These are phyloP conservation scores for Brachionichthys hirsutus DNA, from an alignment of 2,113 vertebrate genomes.

Conservation along the genomic window DNA sequence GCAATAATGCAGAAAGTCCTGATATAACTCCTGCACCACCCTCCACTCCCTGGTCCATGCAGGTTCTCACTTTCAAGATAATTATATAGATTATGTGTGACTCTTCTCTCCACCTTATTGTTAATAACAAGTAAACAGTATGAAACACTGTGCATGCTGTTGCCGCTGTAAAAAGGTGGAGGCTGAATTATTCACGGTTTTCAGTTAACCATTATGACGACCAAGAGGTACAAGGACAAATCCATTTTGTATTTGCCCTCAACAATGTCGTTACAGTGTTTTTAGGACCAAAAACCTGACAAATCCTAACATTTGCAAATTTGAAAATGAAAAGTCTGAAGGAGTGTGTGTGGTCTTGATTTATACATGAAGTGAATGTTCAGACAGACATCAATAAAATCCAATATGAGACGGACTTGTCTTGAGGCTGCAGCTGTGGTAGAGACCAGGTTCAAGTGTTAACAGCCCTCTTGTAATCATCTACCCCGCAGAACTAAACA, in stretches of 20 bases:
- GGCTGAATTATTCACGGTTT: no score
- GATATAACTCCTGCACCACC: neutral
- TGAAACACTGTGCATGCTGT: no score
- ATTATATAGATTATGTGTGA: no score
- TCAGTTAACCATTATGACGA: no score
- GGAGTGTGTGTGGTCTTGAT: neutral
- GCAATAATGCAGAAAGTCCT: constrained; percentile 8
- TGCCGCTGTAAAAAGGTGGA: no score
- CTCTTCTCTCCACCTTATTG: no score
- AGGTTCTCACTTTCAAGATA: neutral
- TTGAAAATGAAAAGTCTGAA: neutral
- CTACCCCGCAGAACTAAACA: constrained; percentile 9
- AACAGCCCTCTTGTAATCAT: neutral
- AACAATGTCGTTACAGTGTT: no score
- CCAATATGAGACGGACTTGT: neutral
- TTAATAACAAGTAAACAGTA: no score
- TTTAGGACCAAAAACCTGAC: neutral
- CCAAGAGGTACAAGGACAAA: no score
- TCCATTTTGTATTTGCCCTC: no score
- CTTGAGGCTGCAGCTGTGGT: neutral
- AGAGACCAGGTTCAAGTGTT: constrained; percentile 4
- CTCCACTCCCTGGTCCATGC: neutral
- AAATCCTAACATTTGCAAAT: neutral
- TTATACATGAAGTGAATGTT: neutral
- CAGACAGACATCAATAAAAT: neutral